phyloP scores from a whole-genome alignment of 2,113 vertebrate genomes.

The Platycercus adscitus region DNA sequence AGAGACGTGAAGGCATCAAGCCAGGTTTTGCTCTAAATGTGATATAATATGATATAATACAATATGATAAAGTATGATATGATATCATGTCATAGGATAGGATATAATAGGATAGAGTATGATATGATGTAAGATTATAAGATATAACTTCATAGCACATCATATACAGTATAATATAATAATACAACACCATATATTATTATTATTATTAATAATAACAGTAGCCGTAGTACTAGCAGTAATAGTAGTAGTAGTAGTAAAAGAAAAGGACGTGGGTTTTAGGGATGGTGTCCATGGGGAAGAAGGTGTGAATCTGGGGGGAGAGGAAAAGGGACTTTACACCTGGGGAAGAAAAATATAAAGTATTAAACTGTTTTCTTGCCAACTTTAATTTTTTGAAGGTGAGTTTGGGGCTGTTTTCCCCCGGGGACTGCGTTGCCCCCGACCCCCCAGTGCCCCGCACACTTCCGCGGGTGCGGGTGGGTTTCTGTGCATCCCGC shows the following conservation, averaged over 20 bases:
- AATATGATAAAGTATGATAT: background rate
- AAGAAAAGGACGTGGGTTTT: background rate
- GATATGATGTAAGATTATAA: background rate
- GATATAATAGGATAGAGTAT: background rate
- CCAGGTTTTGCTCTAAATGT: background rate
- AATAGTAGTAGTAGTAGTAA: background rate
- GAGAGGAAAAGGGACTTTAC: background rate
- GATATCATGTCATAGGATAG: background rate
- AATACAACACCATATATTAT: background rate
- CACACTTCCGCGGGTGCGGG: background rate
- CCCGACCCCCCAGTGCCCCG: background rate
- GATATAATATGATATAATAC: fast-evolving
- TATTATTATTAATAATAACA: background rate
- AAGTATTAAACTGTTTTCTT: background rate
- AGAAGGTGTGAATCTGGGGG: background rate
- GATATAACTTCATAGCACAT: background rate
- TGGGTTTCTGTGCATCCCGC: background rate
- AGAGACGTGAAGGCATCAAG: background rate
- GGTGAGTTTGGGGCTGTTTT: background rate
- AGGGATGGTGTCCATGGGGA: background rate
- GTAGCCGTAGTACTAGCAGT: background rate
- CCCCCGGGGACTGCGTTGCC: background rate
- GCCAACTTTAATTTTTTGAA: background rate
- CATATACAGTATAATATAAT: background rate
- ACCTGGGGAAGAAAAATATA: fast-evolving